Evolutionary conservation across 2,113 vertebrate genomes (phyloP).

Genomic region (Irena cyanogastra): DNA sequence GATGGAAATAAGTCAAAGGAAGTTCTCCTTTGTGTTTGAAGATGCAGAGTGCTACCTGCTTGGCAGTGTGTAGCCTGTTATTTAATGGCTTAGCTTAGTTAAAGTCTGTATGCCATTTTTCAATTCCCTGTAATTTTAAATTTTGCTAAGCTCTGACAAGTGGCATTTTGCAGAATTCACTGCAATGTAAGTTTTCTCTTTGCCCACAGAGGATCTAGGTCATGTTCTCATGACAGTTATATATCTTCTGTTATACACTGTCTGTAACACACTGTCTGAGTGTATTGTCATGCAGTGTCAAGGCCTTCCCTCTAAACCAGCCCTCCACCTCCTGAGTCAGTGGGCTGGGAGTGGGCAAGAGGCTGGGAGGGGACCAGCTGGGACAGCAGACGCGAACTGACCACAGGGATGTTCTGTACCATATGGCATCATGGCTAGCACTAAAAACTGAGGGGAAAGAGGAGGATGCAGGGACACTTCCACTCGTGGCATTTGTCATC

Average conservation of each 20-base stretch:
- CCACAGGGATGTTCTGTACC: neutral
- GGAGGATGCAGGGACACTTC: neutral
- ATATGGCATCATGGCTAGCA: neutral
- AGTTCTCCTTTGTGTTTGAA: neutral
- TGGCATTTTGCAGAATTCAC: neutral
- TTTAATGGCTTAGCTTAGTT: neutral
- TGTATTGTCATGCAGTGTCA: neutral
- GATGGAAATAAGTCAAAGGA: neutral
- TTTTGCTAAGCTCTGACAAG: neutral
- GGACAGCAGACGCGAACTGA: neutral
- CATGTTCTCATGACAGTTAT: neutral
- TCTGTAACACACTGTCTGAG: too few species aligned
- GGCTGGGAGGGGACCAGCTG: rapidly evolving
- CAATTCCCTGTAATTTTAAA: neutral
- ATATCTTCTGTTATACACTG: neutral
- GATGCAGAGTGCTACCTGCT: neutral
- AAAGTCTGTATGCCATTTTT: neutral
- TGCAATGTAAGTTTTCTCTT: neutral
- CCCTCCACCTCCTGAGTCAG: neutral
- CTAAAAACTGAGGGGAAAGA: neutral
- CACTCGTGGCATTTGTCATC: neutral
- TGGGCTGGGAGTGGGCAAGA: neutral
- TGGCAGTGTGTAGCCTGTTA: neutral
- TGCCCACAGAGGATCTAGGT: neutral
- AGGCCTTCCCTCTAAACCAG: neutral